Evolutionary conservation across 1,140 invertebrate species (phyloP).

Genomic region (Frieseomelitta varia): DNA sequence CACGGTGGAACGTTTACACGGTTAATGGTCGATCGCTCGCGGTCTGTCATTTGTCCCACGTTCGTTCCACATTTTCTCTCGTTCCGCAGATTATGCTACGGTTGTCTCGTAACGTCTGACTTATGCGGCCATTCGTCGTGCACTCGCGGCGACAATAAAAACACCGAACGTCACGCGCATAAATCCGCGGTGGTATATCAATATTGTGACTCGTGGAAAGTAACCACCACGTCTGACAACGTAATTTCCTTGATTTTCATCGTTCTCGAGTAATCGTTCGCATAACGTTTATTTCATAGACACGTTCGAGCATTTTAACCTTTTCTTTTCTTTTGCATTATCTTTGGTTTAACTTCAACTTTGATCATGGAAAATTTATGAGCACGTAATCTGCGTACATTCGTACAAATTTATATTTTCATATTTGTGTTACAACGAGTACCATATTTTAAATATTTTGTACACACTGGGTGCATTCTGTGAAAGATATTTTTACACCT

Average conservation of each 20-base stretch:
- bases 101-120: constrained; percentile 50
- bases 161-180: constrained; percentile 44
- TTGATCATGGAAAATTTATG: too few relatives aligned
- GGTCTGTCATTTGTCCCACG: constrained; percentile 14
- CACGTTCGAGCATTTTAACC: too few relatives aligned
- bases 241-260: constrained; percentile 24
- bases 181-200: constrained; percentile 52
- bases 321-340: too few relatives aligned
- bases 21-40: background rate
- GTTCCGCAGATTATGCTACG: constrained; percentile 45
- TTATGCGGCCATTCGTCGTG: constrained; percentile 47
- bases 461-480: too few relatives aligned
- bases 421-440: too few relatives aligned
- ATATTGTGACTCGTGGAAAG: constrained; percentile 12
- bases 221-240: constrained; percentile 21
- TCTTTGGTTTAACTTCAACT: too few relatives aligned
- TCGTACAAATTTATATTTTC: too few relatives aligned
- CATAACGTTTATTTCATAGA: background rate
- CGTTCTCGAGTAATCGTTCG: background rate
- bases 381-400: too few relatives aligned
- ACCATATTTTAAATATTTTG: too few relatives aligned
- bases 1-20: background rate
- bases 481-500: too few relatives aligned
- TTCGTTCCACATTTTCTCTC: constrained; percentile 19
- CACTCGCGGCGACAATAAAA: constrained; percentile 48